These are phyloP conservation scores for Zoanthus gigantus DNA, from an alignment of 92 coral and sea anemone species.

Conservation along the genomic window DNA sequence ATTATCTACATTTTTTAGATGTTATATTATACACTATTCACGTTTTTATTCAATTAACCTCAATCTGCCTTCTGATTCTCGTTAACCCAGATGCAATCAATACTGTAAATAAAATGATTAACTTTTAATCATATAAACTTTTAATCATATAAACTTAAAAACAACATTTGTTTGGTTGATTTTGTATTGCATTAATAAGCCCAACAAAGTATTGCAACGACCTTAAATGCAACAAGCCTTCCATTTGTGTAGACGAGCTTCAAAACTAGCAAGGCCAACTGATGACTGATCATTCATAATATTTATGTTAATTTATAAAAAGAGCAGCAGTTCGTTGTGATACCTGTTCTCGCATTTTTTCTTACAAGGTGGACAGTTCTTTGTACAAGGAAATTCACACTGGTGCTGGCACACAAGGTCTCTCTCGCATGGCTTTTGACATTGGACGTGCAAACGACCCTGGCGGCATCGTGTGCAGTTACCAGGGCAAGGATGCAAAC, in stretches of 20 bases:
- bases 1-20: too few species aligned
- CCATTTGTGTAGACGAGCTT: neutral
- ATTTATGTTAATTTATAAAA: neutral
- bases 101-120: too few species aligned
- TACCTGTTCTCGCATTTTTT: conserved; percentile 78
- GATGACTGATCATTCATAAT: neutral
- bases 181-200: too few species aligned
- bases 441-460: conserved; percentile 85
- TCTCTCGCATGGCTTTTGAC: conserved; percentile 80
- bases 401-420: conserved; percentile 81
- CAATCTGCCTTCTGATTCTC: too few species aligned
- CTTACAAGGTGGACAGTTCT: conserved; percentile 87
- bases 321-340: neutral
- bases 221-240: too few species aligned
- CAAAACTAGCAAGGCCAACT: neutral
- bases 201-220: too few species aligned
- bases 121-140: too few species aligned
- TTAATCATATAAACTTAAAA: too few species aligned
- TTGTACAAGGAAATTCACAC: conserved; percentile 88
- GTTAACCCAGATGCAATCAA: too few species aligned
- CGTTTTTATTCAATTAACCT: too few species aligned
- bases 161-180: too few species aligned
- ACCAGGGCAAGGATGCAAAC: conserved; percentile 82
- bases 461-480: conserved; percentile 80
- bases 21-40: too few species aligned